These are phyloP conservation scores for Channa argus DNA, from an alignment of 2,113 vertebrate species.

Conservation along the genomic window DNA sequence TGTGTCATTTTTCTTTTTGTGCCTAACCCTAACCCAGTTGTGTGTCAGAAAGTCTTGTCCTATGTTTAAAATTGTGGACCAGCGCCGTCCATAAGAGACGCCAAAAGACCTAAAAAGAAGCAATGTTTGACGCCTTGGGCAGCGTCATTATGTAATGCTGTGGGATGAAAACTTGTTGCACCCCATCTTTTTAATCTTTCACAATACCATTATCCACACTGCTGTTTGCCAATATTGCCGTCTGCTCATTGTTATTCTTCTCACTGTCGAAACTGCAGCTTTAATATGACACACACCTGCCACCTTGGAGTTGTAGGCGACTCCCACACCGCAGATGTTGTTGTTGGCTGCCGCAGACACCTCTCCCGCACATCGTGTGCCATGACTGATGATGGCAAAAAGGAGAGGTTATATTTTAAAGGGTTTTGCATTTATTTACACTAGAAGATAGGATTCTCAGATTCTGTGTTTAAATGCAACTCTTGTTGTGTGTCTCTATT, in stretches of 20 bases:
- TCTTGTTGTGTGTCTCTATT: conserved; percentile 9
- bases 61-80: too few species aligned
- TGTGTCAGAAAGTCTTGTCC: too few species aligned
- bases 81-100: too few species aligned
- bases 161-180: too few species aligned
- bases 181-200: conserved; percentile 13
- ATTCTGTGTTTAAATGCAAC: conserved; percentile 14
- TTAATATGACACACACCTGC: conserved; percentile 87
- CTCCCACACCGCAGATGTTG: conserved; percentile 97
- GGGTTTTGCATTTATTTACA: conserved; percentile 55
- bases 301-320: conserved; percentile 97
- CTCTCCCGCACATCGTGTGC: conserved; percentile 96
- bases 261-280: conserved; percentile 13
- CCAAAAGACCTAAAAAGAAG: too few species aligned
- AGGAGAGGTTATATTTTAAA: conserved; percentile 10
- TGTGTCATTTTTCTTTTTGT: too few species aligned
- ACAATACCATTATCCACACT: conserved; percentile 39
- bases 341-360: conserved; percentile 98
- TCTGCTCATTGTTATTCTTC: conserved; percentile 45
- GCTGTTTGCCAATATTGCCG: conserved; percentile 22
- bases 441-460: conserved; percentile 8
- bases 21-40: too few species aligned
- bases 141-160: too few species aligned
- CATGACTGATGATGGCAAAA: conserved; percentile 86
- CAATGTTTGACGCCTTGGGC: too few species aligned